Percentiles rank a stretch among this genome's conserved stretches.
These are phyloP conservation scores for Volucella bombylans DNA, from an alignment of 2,888 invertebrate genomes.

Conservation along the genomic window DNA sequence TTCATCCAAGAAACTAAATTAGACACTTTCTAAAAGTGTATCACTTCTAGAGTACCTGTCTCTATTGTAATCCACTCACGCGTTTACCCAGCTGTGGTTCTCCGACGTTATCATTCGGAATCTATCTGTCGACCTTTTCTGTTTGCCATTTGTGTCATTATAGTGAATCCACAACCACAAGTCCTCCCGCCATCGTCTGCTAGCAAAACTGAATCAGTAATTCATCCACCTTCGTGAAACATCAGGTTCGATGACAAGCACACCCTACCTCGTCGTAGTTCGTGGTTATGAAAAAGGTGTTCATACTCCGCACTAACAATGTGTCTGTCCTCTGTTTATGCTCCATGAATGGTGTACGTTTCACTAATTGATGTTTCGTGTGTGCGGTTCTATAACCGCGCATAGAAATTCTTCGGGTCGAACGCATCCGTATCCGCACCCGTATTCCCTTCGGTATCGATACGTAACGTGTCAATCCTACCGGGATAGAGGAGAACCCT, in stretches of 20 bases:
- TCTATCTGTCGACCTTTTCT: constrained; percentile 59
- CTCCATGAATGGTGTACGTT: constrained; percentile 27
- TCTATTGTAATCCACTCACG: constrained; percentile 38
- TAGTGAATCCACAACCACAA: constrained; percentile 32
- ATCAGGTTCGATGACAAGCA: constrained; percentile 53
- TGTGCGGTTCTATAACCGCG: constrained; percentile 29
- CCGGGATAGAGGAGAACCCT: constrained; percentile 1
- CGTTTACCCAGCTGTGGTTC: constrained; percentile 59
- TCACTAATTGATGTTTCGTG: constrained; percentile 59
- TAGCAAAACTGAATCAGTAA: constrained; percentile 15
- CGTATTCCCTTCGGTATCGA: neutral
- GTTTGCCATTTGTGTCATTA: constrained; percentile 5
- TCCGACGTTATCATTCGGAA: constrained; percentile 57
- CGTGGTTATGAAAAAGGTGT: constrained; percentile 39
- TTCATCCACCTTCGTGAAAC: constrained; percentile 51
- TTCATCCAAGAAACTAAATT: no score
- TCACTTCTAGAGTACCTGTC: no score
- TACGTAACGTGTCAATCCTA: constrained; percentile 31
- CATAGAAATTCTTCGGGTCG: constrained; percentile 23
- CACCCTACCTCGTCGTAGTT: constrained; percentile 29
- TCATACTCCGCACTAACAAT: neutral
- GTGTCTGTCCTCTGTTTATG: constrained; percentile 2
- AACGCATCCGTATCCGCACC: no score
- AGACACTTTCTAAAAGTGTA: no score
- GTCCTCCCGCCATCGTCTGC: no score